These are phyloP conservation scores for Bergia sp. DNA, from an alignment of 92 coral and sea anemone species.

Conservation along the genomic window DNA sequence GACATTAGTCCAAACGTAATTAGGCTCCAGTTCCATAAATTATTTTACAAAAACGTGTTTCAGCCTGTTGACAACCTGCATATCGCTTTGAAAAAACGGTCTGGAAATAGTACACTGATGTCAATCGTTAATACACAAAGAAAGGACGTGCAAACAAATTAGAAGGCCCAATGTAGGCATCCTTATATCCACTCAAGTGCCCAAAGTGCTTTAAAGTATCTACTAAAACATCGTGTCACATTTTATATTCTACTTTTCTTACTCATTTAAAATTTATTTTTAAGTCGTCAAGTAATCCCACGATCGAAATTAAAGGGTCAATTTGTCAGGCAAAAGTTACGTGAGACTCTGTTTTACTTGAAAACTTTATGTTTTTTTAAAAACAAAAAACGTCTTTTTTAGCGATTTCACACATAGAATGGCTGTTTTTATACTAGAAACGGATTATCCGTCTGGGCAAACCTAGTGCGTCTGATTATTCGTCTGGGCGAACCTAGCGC, in stretches of 20 bases:
- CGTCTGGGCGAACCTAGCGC: too few species aligned
- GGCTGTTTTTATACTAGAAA: too few species aligned
- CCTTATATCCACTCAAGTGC: background rate
- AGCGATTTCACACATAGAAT: background rate
- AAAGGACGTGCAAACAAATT: background rate
- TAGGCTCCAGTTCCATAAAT: too few species aligned
- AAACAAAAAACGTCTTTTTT: background rate
- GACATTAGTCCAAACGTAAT: too few species aligned
- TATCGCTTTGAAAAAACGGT: too few species aligned
- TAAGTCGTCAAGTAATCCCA: background rate
- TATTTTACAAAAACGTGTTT: too few species aligned
- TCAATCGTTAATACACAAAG: too few species aligned
- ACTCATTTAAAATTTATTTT: background rate
- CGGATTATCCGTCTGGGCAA: too few species aligned
- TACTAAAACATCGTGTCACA: background rate
- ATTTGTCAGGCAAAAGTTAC: constrained; percentile 43
- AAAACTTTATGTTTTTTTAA: background rate
- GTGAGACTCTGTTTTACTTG: background rate
- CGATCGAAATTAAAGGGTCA: constrained; percentile 20
- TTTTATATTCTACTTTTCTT: background rate
- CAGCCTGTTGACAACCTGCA: too few species aligned
- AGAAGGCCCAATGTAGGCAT: background rate
- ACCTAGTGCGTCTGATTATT: too few species aligned
- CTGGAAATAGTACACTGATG: too few species aligned
- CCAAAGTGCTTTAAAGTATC: background rate